A percentile compares a stretch with the other conserved stretches of the same genome.
phyloP scores from a whole-genome alignment of 2,888 invertebrate species.

The Sminthurinus aureus region DNA sequence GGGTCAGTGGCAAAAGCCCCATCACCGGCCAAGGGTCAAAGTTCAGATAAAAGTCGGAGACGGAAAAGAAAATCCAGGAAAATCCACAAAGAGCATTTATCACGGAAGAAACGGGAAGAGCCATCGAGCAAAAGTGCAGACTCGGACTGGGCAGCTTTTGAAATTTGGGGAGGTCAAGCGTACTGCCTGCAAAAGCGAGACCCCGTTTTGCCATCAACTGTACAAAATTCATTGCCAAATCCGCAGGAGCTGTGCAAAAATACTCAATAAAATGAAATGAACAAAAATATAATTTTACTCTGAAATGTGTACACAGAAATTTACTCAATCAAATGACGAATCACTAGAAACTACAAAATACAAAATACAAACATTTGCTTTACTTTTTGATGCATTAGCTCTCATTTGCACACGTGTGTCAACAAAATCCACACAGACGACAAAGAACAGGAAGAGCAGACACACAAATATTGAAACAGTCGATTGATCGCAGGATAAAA shows the following conservation, averaged over 20 bases:
- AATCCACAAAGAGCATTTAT: not conserved
- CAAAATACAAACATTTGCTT: too few species aligned
- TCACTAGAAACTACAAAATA: too few species aligned
- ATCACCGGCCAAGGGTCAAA: not conserved
- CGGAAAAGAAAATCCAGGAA: not conserved
- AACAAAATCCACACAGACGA: too few species aligned
- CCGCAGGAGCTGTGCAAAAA: not conserved
- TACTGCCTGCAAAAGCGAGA: slow-evolving; percentile 23
- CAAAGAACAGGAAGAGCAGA: too few species aligned
- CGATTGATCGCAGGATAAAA: too few species aligned
- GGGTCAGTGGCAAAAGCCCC: not conserved
- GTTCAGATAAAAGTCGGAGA: not conserved
- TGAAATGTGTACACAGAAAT: too few species aligned
- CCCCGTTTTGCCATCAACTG: not conserved
- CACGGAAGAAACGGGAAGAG: not conserved
- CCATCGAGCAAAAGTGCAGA: not conserved
- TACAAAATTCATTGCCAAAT: not conserved
- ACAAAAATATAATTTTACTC: too few species aligned
- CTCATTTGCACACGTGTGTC: too few species aligned
- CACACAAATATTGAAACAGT: too few species aligned
- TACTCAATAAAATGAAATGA: too few species aligned
- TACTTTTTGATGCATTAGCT: too few species aligned
- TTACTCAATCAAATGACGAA: too few species aligned
- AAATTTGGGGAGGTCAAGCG: slow-evolving; percentile 19
- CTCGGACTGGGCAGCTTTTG: not conserved